A percentile compares a stretch with the other conserved stretches of the same genome.
These are phyloP conservation scores for Archocentrus centrarchus DNA, from an alignment of 2,113 vertebrate genomes.

Conservation along the genomic window DNA sequence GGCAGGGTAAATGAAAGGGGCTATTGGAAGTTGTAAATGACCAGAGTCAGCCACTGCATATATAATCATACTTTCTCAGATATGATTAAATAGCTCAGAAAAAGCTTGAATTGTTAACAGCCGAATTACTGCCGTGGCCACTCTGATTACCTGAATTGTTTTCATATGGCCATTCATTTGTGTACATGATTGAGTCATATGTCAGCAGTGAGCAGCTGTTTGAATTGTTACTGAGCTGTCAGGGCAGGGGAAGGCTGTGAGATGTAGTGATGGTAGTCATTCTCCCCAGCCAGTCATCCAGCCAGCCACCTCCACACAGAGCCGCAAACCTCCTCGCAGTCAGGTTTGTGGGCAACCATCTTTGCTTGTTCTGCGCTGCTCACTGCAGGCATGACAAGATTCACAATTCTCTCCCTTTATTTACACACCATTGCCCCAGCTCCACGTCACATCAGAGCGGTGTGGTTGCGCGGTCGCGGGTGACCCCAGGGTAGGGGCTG, in stretches of 20 bases:
- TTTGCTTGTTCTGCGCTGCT: conserved; percentile 90
- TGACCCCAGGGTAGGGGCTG: conserved; percentile 91
- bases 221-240: conserved; percentile 85
- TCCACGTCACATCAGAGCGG: conserved; percentile 88
- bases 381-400: conserved; percentile 86
- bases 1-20: conserved; percentile 30
- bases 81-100: conserved; percentile 37
- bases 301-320: conserved; percentile 57
- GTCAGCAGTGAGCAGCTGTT: conserved; percentile 80
- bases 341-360: conserved; percentile 91
- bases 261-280: conserved; percentile 61
- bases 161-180: conserved; percentile 62
- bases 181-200: conserved; percentile 69
- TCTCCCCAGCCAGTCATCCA: conserved; percentile 64
- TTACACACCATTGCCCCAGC: conserved; percentile 95
- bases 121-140: conserved; percentile 37
- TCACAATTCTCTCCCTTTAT: conserved; percentile 91
- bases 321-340: conserved; percentile 82
- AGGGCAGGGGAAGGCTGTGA: conserved; percentile 70
- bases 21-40: conserved; percentile 41
- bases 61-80: conserved; percentile 33
- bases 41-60: conserved; percentile 19
- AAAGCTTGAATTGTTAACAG: conserved; percentile 48
- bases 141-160: conserved; percentile 57
- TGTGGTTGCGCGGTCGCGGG: conserved; percentile 84